These are phyloP conservation scores for Pachydiplax longipennis DNA, from an alignment of 2,888 invertebrate species.

Conservation along the genomic window DNA sequence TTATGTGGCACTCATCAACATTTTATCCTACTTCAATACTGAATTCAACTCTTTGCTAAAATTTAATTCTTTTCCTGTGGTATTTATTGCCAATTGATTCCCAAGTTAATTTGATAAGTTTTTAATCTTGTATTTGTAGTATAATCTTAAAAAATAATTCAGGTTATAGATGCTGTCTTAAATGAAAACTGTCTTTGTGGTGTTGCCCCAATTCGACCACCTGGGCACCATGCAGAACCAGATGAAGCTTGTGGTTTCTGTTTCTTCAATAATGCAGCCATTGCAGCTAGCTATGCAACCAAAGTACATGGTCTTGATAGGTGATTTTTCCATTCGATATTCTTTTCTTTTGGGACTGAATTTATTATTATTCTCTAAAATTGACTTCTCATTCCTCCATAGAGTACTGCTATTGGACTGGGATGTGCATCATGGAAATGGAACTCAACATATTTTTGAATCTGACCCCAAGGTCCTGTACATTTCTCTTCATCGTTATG, in stretches of 20 bases:
- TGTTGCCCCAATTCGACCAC: conserved; percentile 85
- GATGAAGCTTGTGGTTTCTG: conserved; percentile 87
- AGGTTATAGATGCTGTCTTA: conserved; percentile 73
- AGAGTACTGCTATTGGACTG: conserved; percentile 81
- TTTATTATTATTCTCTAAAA: neutral
- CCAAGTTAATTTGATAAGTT: conserved; percentile 54
- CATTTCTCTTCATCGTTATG: conserved; percentile 91
- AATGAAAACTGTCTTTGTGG: conserved; percentile 71
- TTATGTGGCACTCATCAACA: no score
- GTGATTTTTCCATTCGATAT: conserved; percentile 57
- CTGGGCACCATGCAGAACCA: conserved; percentile 88
- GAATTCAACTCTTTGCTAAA: neutral
- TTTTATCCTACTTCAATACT: no score
- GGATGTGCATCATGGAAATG: conserved; percentile 97
- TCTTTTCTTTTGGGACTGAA: neutral
- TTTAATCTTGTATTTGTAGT: conserved; percentile 46
- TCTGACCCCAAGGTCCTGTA: conserved; percentile 81
- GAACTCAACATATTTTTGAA: conserved; percentile 83
- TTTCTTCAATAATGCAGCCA: conserved; percentile 84
- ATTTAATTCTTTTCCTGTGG: neutral
- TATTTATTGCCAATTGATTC: neutral
- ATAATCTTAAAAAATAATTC: conserved; percentile 50
- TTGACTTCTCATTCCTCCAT: conserved; percentile 46
- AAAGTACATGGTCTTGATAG: conserved; percentile 66
- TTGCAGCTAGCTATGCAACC: conserved; percentile 80